Evolutionary conservation across 2,888 invertebrate genomes (phyloP), one percentile per base, ranked within the genome.

Genomic region (Eurois occulta): DNA sequence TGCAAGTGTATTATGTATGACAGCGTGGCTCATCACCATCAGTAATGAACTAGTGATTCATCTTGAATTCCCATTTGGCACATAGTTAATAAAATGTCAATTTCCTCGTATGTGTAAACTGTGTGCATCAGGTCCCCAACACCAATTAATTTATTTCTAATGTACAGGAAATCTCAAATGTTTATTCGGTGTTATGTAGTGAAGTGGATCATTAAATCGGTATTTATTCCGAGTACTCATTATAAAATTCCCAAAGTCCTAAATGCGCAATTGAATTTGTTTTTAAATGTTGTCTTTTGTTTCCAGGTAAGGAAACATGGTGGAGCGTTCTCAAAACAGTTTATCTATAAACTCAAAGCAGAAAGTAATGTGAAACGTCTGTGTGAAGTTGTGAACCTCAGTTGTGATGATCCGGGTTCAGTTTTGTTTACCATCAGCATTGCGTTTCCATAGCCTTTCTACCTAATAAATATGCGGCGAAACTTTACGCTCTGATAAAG

Each of bases 251-350:
- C 6, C 32, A 64, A 71, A n/a, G 10, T 28, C 1, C n/a, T 28
- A 48, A 48, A 41, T 60, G 64, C 16, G 21, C n/a, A 66, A 64
- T n/a, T 16, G 13, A 46, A 73, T 66, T 16, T 74, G 35, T 52
- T 73, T 55, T 46, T 55, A 16, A 75, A 72, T 68, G 46, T 74
- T 62, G 69, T 66, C 11, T 75, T 80, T 86, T 87, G 83, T 85
- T 85, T 46, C 69, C 81, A 87, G 80, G 87, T 87, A 83, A 87
- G 76, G 32, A 72, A 66, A 64, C 11, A 55, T 28, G 68, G 48
- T 32, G 70, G 38, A 64, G 24, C 41, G 65, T 83, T 86, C 83
- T 87, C 83, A 73, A 73, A 86, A 83, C 72, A 85, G 41, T 72
- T 73, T 55, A 60, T 58, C 21, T 62, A 8, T 41, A 5, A 52